phyloP scores from a whole-genome alignment of 2,797 vertebrate genomes.

The Benthosema pterotum region DNA sequence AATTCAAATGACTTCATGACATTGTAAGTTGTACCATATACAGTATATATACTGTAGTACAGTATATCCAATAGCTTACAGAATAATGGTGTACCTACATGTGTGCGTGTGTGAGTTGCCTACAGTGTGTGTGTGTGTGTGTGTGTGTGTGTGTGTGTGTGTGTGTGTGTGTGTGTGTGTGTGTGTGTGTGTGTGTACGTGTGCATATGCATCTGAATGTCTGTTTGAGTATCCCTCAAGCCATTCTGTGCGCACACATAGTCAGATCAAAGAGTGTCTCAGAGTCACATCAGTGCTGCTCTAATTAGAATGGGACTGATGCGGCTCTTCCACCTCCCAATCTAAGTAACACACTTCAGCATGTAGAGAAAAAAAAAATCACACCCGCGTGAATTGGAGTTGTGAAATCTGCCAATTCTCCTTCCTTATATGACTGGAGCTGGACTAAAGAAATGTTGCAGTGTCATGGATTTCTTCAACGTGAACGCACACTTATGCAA shows the following conservation, averaged over 20 bases:
- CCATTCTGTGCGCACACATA: slow-evolving; percentile 30
- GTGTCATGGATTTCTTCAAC: too few relatives aligned
- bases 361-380: too few relatives aligned
- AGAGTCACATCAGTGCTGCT: slow-evolving; percentile 53
- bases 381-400: too few relatives aligned
- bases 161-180: neutral
- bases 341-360: slow-evolving; percentile 20
- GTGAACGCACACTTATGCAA: too few relatives aligned
- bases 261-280: slow-evolving; percentile 55
- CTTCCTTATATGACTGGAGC: too few relatives aligned
- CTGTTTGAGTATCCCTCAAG: slow-evolving; percentile 24
- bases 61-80: neutral
- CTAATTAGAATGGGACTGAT: slow-evolving; percentile 48
- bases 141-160: slow-evolving; percentile 2
- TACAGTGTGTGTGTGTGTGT: neutral
- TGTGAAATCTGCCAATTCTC: too few relatives aligned
- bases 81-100: neutral
- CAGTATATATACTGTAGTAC: neutral
- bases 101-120: neutral
- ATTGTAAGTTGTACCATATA: slow-evolving; percentile 1
- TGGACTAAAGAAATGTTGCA: too few relatives aligned
- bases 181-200: neutral
- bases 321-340: slow-evolving; percentile 30
- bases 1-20: slow-evolving; percentile 5
- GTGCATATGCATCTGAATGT: neutral